Conservation (phyloP, 1,140 invertebrate genomes). For the Cotesia typhae region DNA sequence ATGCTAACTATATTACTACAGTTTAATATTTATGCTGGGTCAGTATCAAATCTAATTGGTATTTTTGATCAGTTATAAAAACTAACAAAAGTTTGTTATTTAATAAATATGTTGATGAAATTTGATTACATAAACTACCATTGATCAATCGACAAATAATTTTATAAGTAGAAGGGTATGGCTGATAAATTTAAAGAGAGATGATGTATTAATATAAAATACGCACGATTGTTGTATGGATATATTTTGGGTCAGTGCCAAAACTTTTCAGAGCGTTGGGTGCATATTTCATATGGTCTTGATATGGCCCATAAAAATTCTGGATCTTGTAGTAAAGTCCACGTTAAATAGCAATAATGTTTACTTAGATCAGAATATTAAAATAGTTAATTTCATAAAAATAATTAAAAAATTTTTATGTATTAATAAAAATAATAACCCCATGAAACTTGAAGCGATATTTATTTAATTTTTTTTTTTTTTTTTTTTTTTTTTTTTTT, state of each 20-base stretch:
- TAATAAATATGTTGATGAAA: too few species aligned
- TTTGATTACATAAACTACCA: too few species aligned
- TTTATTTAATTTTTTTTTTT: too few species aligned
- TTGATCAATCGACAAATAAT: too few species aligned
- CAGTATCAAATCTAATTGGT: too few species aligned
- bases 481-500: too few species aligned
- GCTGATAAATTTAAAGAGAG: slow-evolving; percentile 4
- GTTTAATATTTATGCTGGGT: too few species aligned
- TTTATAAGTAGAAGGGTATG: too few species aligned
- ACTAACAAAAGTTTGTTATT: too few species aligned
- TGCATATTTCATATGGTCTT: slow-evolving; percentile 38
- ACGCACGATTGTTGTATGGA: slow-evolving; percentile 19
- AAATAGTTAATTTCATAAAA: background rate
- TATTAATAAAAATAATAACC: background rate
- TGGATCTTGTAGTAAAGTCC: slow-evolving; percentile 41
- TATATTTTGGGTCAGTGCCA: slow-evolving; percentile 43
- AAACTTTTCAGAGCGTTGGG: slow-evolving; percentile 51
- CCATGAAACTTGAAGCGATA: too few species aligned
- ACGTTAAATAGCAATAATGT: slow-evolving; percentile 38
- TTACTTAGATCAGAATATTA: slow-evolving; percentile 14
- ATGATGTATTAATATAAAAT: background rate
- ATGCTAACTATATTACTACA: background rate
- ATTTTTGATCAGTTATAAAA: too few species aligned
- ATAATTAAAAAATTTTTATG: background rate
- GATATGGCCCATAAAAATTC: slow-evolving; percentile 9